Evolutionary conservation across 2,113 vertebrate species (phyloP).

Genomic region (Siniperca chuatsi): DNA sequence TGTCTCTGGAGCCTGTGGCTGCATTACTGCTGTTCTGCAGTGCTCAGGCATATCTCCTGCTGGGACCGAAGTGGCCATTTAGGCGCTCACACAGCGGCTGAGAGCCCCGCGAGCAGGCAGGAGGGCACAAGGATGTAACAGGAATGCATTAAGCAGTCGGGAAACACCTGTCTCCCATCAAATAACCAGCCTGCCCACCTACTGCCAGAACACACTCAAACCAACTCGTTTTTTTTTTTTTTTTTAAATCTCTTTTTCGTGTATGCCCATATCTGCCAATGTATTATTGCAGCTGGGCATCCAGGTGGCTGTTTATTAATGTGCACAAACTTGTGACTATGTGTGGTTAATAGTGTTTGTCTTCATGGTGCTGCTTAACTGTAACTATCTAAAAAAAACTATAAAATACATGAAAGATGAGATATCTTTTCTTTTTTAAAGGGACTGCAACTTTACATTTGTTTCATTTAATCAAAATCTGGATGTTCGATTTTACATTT

Average conservation of each 20-base stretch:
- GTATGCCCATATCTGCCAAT: conserved; percentile 39
- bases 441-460: not conserved
- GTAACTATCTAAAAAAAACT: not conserved
- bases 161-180: conserved; percentile 80
- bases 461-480: not conserved
- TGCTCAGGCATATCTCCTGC: conserved; percentile 64
- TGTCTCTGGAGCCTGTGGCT: conserved; percentile 36
- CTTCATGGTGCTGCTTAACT: not conserved
- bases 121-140: conserved; percentile 72
- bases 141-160: conserved; percentile 71
- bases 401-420: not conserved
- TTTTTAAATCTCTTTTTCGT: conserved; percentile 32
- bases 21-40: conserved; percentile 55
- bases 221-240: not conserved
- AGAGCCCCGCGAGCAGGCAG: conserved; percentile 58
- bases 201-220: conserved; percentile 39
- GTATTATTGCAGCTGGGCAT: conserved; percentile 23
- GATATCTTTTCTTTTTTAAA: not conserved
- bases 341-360: conserved; percentile 8
- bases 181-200: conserved; percentile 57
- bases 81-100: conserved; percentile 59
- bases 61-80: conserved; percentile 76
- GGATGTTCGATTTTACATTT: not conserved
- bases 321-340: conserved; percentile 1
- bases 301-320: conserved; percentile 33